Evolutionary conservation across 2,113 vertebrate genomes (phyloP), one percentile per base, ranked within the genome.

Genomic region (Silurus glanis): DNA sequence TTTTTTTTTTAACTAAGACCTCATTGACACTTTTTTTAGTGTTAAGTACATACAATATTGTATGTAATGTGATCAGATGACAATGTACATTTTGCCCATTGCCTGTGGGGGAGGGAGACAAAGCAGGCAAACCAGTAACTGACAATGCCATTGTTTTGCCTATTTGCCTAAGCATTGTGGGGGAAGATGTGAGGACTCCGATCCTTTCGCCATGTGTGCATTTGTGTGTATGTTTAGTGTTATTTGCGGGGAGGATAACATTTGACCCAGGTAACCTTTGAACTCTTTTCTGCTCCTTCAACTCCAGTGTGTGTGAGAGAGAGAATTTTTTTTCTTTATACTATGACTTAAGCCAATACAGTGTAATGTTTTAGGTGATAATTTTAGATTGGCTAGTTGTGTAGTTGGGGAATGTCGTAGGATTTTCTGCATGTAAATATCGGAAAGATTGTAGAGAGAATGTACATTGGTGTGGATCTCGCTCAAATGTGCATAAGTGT

Each of bases 391-490:
- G 89, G 80, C 25, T 89, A 89, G 89, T 86, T 82, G 89, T 86
- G 82, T 84, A 86, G 85, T 82, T 84, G 74, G 78, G 78, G 89
- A 90, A 90, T 88, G 89, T 87, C 21, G 69, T 90, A 90, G 89
- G 84, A 90, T 67, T 86, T 88, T 90, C 86, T 90, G 89, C 89
- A 90, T 90, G 89, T 90, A 84, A 88, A 90, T 76, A 85, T 86
- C 84, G 86, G 74, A 62, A 62, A 66, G 85, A 64, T 82, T 80
- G 69, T 85, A 87, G 88, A 83, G 80, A 78, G 79, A 76, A 76
- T 80, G 71, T 79, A 61, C 88, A 80, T 87, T 83, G 82, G 80
- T 75, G 86, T 87, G 88, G 56, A 72, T 72, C 88, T 87, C 53
- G 82, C 56, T 59, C 10, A 28, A 72, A 59, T 80, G 85, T 53